Base-by-base conservation (phyloP, 2,888 invertebrate genomes). In the Drosophila robusta region DNA sequence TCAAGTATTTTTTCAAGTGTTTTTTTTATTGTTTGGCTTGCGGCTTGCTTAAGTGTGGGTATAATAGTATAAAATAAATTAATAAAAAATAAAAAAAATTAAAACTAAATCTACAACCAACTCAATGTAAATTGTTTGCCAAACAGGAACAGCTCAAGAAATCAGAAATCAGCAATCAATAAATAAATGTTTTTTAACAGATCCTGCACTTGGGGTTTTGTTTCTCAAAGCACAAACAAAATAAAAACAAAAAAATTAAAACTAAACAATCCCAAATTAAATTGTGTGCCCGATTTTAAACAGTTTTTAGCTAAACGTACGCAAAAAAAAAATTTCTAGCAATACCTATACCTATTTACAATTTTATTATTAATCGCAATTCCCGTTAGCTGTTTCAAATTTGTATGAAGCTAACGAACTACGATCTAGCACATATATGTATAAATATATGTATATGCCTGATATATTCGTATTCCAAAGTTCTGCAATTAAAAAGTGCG, bases 31-130 rank as follows among this genome's bases (percentile, higher is more conserved):
- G 46, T 45, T 47, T 18, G 24, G 42, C 39, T 42, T 22, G 47
- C 36, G 65, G 49, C 50, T 51, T 61, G 42, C n/a, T 5, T 57
- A 54, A 75, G 52, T 71, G 75, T 70, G 55, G 54, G 74, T 75
- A 75, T 62, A 26, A 44, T 8, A 29, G 22, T 34, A 14, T 0
- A 52, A 6, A 22, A 42, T 2, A n/a, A n/a, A 3, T 26, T 11
- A 22, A 41, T 18, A 1, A 32, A 5, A 42, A 22, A 34, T 22
- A 11, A 32, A 11, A 32, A 22, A 5, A 22, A 29, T 29, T 12
- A 29, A n/a, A 36, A 18, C 34, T 39, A 29, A 34, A 12, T 12
- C 18, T 5, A 41, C 42, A 36, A 36, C n/a, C 14, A 63, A 44
- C n/a, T 16, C 41, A 14, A 7, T 34, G n/a, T 50, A 67, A 67